A percentile compares a stretch with the other conserved stretches of the same genome.
Conservation (phyloP, 2,888 invertebrate genomes). For the Melieria picta region DNA sequence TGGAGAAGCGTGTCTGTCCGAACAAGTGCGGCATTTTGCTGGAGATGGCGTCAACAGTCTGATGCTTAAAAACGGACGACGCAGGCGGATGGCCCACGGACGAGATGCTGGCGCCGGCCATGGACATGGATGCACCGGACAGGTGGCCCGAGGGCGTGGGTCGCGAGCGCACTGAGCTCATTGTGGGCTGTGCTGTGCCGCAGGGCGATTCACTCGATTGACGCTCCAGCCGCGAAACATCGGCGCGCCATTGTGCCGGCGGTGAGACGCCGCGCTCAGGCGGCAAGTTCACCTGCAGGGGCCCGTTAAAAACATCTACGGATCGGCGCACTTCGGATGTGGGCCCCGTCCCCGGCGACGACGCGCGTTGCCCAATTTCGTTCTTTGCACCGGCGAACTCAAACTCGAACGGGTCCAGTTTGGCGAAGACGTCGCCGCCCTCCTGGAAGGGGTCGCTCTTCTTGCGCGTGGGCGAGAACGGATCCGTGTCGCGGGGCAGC, state of each 20-base stretch:
- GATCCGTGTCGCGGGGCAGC: slow-evolving; percentile 65
- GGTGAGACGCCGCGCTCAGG: slow-evolving; percentile 69
- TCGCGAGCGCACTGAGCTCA: slow-evolving; percentile 53
- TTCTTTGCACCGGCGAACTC: slow-evolving; percentile 50
- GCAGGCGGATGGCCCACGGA: slow-evolving; percentile 28
- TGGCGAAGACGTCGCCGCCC: slow-evolving; percentile 62
- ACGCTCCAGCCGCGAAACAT: slow-evolving; percentile 48
- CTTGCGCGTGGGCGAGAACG: slow-evolving; percentile 65
- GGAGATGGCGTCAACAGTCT: slow-evolving; percentile 66
- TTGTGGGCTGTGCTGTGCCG: not conserved
- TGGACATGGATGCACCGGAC: not conserved
- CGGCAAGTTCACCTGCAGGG: slow-evolving; percentile 76
- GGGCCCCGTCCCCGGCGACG: slow-evolving; percentile 24
- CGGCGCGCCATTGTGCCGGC: slow-evolving; percentile 50
- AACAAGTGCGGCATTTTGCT: slow-evolving; percentile 67
- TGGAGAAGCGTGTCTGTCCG: slow-evolving; percentile 64
- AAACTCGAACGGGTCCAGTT: slow-evolving; percentile 65
- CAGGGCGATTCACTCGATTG: slow-evolving; percentile 44
- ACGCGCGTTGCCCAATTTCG: slow-evolving; percentile 12
- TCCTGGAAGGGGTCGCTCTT: slow-evolving; percentile 77
- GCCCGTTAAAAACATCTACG: slow-evolving; percentile 71
- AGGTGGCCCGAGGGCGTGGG: slow-evolving; percentile 42
- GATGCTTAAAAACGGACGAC: slow-evolving; percentile 60
- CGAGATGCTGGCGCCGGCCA: not conserved
- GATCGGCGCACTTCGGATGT: slow-evolving; percentile 22